Base-by-base conservation (phyloP, 2,113 vertebrate species). In the Prionailurus viverrinus region DNA sequence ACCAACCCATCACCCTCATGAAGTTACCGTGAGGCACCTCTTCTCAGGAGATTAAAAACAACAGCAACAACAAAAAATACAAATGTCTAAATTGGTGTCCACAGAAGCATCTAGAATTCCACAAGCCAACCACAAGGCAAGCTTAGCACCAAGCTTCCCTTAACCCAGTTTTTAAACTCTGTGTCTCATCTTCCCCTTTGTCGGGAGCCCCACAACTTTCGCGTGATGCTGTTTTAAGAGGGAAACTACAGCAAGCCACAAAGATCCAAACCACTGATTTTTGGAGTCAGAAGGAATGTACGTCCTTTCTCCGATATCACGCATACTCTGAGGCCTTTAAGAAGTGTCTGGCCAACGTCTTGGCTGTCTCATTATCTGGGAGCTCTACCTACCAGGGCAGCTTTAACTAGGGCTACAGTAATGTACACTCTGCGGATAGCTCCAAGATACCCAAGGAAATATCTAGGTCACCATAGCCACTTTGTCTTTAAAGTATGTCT, bases 81-180 rank as follows among this genome's bases (percentile, higher is more conserved):
- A 76, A 41, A 55, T 29, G 73, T 91, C 76, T 58, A 36, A 89
- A 80, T 74, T 84, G 41, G 36, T 55, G 18, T 63, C 53, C 31
- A 73, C 45, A 80, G 29, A 95, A 80, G 36, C 25, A 94, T 90
- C 14, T 79, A 88, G 79, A 91, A 89, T 88, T 82, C 87, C 27
- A 88, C 33, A 16, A 45, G 71, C 12, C 39, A 81, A 39, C 48
- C 16, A 31, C 31, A 89, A 80, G 80, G 73, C 0, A 21, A 91
- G n/a, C 76, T 96, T 14, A 58, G 76, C 71, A 65, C 80, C 21
- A 58, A 85, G 66, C n/a, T 71, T 94, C 73, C 39, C 33, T 79
- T 36, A 61, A 53, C 8, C 4, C 3, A 21, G 1, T 80, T 63
- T 91, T 82, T 33, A 33, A 68, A 73, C 11, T 48, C 41, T 66